A percentile compares a stretch with the other conserved stretches of the same genome.
These are phyloP conservation scores for Gastrophryne carolinensis DNA, from an alignment of 2,797 vertebrate genomes.

Conservation along the genomic window DNA sequence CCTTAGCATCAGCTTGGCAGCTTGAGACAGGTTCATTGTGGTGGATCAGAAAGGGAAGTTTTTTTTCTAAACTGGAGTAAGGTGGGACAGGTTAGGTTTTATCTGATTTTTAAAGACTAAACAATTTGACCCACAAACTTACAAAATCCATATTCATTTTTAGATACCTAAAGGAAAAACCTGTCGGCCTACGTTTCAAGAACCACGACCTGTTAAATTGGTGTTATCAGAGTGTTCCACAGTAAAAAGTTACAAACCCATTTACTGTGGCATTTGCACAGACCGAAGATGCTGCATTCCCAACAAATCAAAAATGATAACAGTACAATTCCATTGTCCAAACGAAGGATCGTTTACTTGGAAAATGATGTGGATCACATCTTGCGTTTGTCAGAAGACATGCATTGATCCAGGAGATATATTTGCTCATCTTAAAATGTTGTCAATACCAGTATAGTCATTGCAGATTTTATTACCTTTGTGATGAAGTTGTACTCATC, in stretches of 20 bases:
- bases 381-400: slow-evolving; percentile 87
- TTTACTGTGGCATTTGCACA: slow-evolving; percentile 85
- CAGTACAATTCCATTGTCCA: slow-evolving; percentile 83
- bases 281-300: slow-evolving; percentile 91
- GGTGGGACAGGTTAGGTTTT: neutral
- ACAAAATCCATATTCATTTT: slow-evolving; percentile 54
- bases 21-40: too few species aligned
- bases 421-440: slow-evolving; percentile 84
- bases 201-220: slow-evolving; percentile 80
- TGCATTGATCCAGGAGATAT: slow-evolving; percentile 82
- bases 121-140: neutral
- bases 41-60: too few species aligned
- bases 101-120: neutral
- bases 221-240: slow-evolving; percentile 86
- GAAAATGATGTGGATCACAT: slow-evolving; percentile 95
- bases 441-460: slow-evolving; percentile 62
- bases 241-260: slow-evolving; percentile 78
- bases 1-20: too few species aligned
- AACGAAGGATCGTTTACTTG: slow-evolving; percentile 77
- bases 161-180: slow-evolving; percentile 87
- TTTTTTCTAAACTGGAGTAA: too few species aligned
- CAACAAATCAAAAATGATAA: slow-evolving; percentile 83
- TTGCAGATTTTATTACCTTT: too few species aligned
- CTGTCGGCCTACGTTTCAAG: slow-evolving; percentile 84
- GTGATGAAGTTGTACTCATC: too few species aligned